These are phyloP conservation scores for Drosophila maculinotata DNA, from an alignment of 2,888 invertebrate genomes.

Conservation along the genomic window DNA sequence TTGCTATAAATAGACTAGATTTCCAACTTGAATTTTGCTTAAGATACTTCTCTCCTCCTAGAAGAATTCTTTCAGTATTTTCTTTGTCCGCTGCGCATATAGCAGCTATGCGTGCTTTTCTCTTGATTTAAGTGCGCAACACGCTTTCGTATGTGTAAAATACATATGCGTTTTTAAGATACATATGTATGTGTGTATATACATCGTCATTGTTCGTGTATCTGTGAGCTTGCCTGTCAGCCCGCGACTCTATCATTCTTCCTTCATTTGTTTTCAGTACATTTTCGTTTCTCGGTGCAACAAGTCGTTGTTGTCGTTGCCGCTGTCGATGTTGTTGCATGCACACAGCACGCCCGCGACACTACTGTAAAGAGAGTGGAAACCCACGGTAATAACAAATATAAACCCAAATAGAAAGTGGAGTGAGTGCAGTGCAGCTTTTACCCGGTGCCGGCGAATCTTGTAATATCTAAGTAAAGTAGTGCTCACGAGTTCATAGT, in stretches of 20 bases:
- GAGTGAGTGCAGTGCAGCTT: constrained; percentile 53
- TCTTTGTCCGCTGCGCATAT: constrained; percentile 41
- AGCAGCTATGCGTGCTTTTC: constrained; percentile 8
- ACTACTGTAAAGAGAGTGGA: constrained; percentile 36
- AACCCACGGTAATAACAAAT: constrained; percentile 27
- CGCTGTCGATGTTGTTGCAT: constrained; percentile 26
- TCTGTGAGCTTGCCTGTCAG: constrained; percentile 22
- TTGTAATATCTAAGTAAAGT: constrained; percentile 25
- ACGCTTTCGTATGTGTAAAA: constrained; percentile 24
- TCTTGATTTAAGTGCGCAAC: constrained; percentile 35
- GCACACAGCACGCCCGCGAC: constrained; percentile 28
- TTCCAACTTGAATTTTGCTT: neutral
- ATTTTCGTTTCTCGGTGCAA: constrained; percentile 70
- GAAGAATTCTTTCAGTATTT: constrained; percentile 57
- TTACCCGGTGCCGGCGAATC: constrained; percentile 18
- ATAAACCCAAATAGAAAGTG: constrained; percentile 63
- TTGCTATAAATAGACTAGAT: constrained; percentile 22
- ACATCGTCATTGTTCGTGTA: neutral
- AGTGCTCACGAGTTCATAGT: constrained; percentile 14
- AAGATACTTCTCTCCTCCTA: constrained; percentile 26
- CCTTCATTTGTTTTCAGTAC: constrained; percentile 70
- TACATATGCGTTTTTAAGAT: constrained; percentile 5
- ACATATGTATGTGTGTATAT: constrained; percentile 1
- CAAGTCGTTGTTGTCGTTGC: constrained; percentile 66
- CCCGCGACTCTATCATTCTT: constrained; percentile 60